These are phyloP conservation scores for Eueides isabella DNA, from an alignment of 1,140 invertebrate genomes.

Conservation along the genomic window DNA sequence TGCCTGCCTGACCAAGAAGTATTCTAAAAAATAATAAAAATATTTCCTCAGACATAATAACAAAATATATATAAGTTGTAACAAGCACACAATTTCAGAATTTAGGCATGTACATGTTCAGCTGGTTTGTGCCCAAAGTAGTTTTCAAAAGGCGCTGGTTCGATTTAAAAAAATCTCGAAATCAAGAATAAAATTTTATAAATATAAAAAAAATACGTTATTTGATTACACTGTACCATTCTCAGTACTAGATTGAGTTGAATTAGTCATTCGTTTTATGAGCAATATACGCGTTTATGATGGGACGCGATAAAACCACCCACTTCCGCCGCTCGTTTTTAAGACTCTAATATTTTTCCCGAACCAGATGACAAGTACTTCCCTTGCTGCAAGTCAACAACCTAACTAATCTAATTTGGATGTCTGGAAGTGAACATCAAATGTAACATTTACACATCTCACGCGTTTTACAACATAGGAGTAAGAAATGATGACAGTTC, in stretches of 20 bases:
- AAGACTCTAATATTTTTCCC: background rate
- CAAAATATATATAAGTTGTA: no score
- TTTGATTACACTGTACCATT: background rate
- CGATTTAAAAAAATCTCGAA: no score
- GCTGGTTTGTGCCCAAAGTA: no score
- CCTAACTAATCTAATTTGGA: background rate
- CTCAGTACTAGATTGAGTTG: background rate
- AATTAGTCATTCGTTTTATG: slow-evolving; percentile 1
- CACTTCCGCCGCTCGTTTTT: background rate
- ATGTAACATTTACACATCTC: background rate
- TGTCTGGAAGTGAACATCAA: background rate
- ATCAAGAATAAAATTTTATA: no score
- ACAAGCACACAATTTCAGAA: no score
- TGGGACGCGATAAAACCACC: background rate
- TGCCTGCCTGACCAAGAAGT: no score
- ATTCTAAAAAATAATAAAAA: no score
- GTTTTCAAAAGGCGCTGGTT: no score
- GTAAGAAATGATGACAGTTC: background rate
- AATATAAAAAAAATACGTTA: background rate
- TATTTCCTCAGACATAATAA: no score
- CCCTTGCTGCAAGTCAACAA: background rate
- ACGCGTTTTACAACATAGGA: no score
- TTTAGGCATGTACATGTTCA: no score
- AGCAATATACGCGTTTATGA: background rate
- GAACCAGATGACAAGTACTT: background rate